Percentiles rank a stretch among this genome's conserved stretches.
Conservation (phyloP, 2,113 vertebrate genomes). For the Bungarus multicinctus region DNA sequence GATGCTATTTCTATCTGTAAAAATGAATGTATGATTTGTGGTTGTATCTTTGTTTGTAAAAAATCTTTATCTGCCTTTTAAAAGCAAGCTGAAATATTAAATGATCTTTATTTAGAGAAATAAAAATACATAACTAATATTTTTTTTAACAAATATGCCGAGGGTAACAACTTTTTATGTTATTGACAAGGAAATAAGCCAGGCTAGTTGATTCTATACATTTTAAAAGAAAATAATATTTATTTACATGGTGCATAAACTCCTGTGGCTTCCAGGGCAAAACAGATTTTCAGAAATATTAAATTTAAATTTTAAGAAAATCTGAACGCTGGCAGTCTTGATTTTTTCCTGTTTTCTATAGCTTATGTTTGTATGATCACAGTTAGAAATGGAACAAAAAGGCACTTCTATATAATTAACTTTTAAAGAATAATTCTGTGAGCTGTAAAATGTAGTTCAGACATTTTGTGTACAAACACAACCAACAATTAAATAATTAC, state of each 20-base stretch:
- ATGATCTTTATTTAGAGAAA: neutral
- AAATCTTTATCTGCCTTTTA: neutral
- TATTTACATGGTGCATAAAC: neutral
- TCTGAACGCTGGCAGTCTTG: neutral
- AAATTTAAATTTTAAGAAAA: neutral
- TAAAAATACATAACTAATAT: conserved; percentile 1
- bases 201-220: neutral
- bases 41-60: neutral
- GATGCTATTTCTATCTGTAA: neutral
- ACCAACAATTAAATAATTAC: neutral
- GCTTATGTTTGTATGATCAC: neutral
- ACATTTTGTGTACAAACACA: neutral
- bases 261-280: neutral
- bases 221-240: neutral
- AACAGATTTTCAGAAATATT: neutral
- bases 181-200: neutral
- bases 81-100: neutral
- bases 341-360: neutral
- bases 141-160: neutral
- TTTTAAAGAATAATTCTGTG: neutral
- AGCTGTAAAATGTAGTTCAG: neutral
- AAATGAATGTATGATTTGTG: neutral
- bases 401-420: neutral
- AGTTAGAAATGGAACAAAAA: neutral
- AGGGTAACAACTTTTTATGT: neutral